These are phyloP conservation scores for Heteropelma amictum DNA, from an alignment of 2,888 invertebrate species.

Conservation along the genomic window DNA sequence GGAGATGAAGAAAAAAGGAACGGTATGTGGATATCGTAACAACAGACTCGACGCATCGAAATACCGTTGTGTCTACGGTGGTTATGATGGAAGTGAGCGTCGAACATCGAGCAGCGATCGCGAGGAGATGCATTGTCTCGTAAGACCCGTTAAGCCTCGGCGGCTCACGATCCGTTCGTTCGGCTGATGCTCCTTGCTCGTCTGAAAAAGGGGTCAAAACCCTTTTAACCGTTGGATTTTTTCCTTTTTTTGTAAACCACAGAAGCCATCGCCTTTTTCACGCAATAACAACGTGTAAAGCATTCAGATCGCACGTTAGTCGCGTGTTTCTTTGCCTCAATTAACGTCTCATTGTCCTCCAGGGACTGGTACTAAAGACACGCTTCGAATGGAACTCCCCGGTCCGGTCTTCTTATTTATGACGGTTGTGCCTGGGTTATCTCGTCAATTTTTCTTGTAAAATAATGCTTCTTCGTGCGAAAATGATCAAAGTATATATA, in stretches of 20 bases:
- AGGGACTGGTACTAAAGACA: too few relatives aligned
- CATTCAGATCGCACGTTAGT: background rate
- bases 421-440: too few relatives aligned
- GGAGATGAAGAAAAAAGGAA: background rate
- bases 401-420: too few relatives aligned
- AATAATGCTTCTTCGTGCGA: too few relatives aligned
- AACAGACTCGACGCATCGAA: conserved; percentile 4
- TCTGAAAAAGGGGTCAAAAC: background rate
- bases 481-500: too few relatives aligned
- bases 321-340: too few relatives aligned
- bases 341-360: too few relatives aligned
- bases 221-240: background rate
- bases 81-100: conserved; percentile 20
- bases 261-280: background rate
- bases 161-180: conserved; percentile 61
- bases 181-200: conserved; percentile 47
- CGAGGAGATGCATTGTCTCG: conserved; percentile 59
- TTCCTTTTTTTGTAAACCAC: background rate
- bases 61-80: conserved; percentile 54
- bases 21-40: conserved; percentile 16
- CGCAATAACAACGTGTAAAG: background rate
- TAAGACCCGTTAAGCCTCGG: conserved; percentile 62
- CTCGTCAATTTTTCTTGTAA: too few relatives aligned
- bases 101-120: conserved; percentile 6
- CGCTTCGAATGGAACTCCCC: too few relatives aligned